These are phyloP conservation scores for Liasis olivaceus DNA, from an alignment of 2,797 vertebrate species.

Conservation along the genomic window DNA sequence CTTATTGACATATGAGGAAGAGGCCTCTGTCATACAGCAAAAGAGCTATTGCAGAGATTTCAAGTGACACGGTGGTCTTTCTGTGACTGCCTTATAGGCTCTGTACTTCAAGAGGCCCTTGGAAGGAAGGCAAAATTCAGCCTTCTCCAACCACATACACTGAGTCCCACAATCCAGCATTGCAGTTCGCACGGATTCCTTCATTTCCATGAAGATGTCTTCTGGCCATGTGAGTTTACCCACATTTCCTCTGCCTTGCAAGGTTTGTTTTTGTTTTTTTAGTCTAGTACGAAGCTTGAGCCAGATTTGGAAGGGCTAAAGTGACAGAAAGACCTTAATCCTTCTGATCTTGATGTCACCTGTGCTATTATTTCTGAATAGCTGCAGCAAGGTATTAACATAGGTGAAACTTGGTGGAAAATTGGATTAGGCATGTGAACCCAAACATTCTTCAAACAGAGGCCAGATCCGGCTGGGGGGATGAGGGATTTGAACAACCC, in stretches of 20 bases:
- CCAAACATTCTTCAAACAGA: neutral
- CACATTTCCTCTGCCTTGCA: neutral
- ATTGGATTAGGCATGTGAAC: neutral
- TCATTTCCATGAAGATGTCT: neutral
- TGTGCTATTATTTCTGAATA: neutral
- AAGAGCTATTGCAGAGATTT: neutral
- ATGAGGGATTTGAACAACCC: neutral
- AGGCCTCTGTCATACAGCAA: no score
- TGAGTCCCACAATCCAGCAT: no score
- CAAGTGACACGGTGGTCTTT: neutral
- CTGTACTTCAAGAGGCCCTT: neutral
- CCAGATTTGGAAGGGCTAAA: neutral
- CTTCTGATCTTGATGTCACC: neutral
- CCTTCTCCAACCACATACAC: no score
- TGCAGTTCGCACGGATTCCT: neutral
- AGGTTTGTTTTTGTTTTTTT: neutral
- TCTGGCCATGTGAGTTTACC: no score
- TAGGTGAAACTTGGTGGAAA: neutral
- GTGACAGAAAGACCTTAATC: neutral
- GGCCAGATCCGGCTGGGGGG: no score
- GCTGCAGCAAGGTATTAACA: neutral
- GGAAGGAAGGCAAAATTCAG: neutral
- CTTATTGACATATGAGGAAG: no score
- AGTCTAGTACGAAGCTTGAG: no score
- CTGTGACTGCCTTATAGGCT: neutral